Base-by-base conservation (phyloP, 2,797 vertebrate species). In the Neoniphon sammara region DNA sequence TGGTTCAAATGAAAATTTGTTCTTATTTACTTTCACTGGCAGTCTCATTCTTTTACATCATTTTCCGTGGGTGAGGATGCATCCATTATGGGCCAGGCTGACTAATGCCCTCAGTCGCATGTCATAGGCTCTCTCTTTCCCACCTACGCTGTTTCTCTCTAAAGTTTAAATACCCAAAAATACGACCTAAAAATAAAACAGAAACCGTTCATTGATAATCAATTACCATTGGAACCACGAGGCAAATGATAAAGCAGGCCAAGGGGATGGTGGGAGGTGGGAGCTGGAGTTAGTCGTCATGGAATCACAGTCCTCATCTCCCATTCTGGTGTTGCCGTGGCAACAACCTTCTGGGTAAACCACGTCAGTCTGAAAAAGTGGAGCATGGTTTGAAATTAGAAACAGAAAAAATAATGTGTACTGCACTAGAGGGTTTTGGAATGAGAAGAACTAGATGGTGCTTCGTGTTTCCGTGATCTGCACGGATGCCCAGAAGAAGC, bases 271-370 rank as follows among this genome's bases (percentile, higher is more conserved):
- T 78, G 82, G 68, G 80, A 83, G 81, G 64, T 73, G 78, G 84
- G 78, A 81, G 87, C 86, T 60, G 66, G 80, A 91, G 85, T 89
- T 89, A 84, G 91, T 92, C 89, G 91, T 93, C 91, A 93, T 92
- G 89, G 89, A 91, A 90, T 87, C 88, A 76, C 85, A 73, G 85
- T 78, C 86, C 87, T 91, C 73, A 73, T 88, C 91, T 91, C 91
- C 80, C 70, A 34, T 89, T 75, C 74, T 71, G 62, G 73, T 79
- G 92, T 95, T 93, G 89, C 93, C 88, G 54, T 93, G 93, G 94
- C 73, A 94, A 94, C 93, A 93, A 85, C 86, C 90, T 91, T 91
- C 90, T 89, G 89, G 90, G 79, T 93, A 93, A 92, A 91, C 84
- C 75, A 88, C 80, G 82, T 85, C 89, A 71, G 85, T 90, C 76